Evolutionary conservation across 2,888 invertebrate genomes (phyloP), one percentile per base, ranked within the genome.

Genomic region (Itoplectis maculator): DNA sequence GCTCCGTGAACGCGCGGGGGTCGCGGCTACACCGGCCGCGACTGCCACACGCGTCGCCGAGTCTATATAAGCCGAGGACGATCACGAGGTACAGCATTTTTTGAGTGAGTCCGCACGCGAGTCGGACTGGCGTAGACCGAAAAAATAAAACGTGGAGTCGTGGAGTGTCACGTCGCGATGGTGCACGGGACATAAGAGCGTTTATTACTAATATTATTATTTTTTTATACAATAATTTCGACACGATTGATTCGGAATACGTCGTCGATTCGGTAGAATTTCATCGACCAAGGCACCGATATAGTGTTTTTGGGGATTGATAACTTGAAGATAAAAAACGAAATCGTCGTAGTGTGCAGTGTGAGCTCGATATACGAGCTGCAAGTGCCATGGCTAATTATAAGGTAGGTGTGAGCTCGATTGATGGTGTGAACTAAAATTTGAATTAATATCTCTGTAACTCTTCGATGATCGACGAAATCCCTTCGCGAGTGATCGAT

Each of bases 61-160:
- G 91, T 92, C 92, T 92, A 92, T 92, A 92, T 92, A 92, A 92
- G 90, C 89, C 65, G 88, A 87, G 86, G 85, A 83, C 81, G 86
- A 87, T 82, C 87, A 88, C 88, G 86, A 86, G 87, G 86, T 85
- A 86, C 85, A 88, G 87, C 91, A 92, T 92, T 92, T 92, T 92
- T 92, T 91, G 84, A 88, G 88, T 88, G 87, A 79, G 75, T 82
- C 75, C 68, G 56, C 59, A 59, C 42, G 75, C 47, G 82, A 79
- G 79, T 47, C 47, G 49, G 56, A 72, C 70, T 42, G 83, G 81
- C 80, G 83, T 59, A 75, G 84, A 75, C 73, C 20, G 35, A 4
- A 42, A 54, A n/a, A 47, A 11, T 29, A 15, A 40, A 23, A 68
- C 66, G 47, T 72, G 82, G 66, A 63, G 79, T 61, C 61, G 79